Base-by-base conservation (phyloP, 92 coral and sea anemone genomes). In the Porites evermanni region DNA sequence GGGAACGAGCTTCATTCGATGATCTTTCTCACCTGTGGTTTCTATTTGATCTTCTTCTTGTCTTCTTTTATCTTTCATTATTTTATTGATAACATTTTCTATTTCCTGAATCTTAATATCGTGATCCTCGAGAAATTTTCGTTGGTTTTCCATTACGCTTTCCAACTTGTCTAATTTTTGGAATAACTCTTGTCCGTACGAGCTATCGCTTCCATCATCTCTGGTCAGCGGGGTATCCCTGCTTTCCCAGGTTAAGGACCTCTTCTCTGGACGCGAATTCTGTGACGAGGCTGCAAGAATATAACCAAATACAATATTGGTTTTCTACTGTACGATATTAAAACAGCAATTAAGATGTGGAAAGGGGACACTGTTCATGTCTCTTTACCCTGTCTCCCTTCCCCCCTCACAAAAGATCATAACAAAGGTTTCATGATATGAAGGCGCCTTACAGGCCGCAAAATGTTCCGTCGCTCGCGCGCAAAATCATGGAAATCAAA, bases 81-180 rank as follows among this genome's bases (percentile, higher is more conserved):
- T 63, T 32, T 70, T 81, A 54, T 59, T 13, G 16, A 81, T 32
- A 70, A 29, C 77, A 32, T 32, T 71, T 58, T 71, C 86, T 18
- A 81, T 81, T 29, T 81, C 86, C 44, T 70, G 77, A 32, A 81
- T 81, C 86, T 81, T 81, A 6, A 44, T 52, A 58, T 71, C 69
- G 53, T 81, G 86, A 8, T 81, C 78, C 66, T 81, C 78, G 10
- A 81, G 86, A 20, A 70, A 81, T 70, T 81, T 81, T 8, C 77
- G 26, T 58, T 81, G 86, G 18, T 81, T 71, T 32, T 81, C 86
- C 70, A 70, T 32, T 12, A 81, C 63, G 26, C 78, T 38, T 67
- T 81, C 86, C 51, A 81, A 70, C 78, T 44, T 68, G 3, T 81
- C 78, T 11, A 81, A 59, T 58, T 70, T 81, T 69, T 59, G 26